These are phyloP conservation scores for Rhadina sibilatrix DNA, from an alignment of 2,113 vertebrate species.

Conservation along the genomic window DNA sequence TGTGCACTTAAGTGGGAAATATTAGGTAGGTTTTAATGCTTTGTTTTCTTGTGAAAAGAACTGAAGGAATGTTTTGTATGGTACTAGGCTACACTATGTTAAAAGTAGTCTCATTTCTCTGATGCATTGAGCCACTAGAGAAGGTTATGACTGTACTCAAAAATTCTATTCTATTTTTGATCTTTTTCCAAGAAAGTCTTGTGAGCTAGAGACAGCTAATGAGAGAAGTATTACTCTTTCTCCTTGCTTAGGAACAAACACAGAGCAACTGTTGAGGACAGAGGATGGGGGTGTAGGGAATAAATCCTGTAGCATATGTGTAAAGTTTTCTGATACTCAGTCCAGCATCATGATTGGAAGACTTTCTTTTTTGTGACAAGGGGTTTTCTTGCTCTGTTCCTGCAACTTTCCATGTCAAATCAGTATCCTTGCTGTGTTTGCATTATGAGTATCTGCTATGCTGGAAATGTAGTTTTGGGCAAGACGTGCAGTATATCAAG, in stretches of 20 bases:
- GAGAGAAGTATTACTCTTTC: neutral
- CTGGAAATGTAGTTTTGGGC: neutral
- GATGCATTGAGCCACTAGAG: neutral
- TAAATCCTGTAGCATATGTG: neutral
- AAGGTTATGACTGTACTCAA: neutral
- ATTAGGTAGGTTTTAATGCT: neutral
- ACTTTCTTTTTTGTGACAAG: neutral
- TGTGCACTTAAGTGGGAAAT: neutral
- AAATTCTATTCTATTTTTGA: neutral
- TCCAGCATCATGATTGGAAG: neutral
- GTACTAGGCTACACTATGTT: neutral
- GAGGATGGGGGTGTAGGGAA: accelerated
- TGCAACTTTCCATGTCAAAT: neutral
- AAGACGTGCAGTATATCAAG: neutral
- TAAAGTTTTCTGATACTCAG: neutral
- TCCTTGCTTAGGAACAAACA: neutral
- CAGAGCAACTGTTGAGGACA: neutral
- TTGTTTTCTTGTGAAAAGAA: neutral
- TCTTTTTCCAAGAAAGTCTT: neutral
- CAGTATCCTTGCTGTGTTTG: neutral
- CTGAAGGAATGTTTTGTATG: neutral
- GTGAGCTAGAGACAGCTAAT: neutral
- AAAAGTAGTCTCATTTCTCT: neutral
- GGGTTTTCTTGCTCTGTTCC: neutral
- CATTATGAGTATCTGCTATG: neutral